Base-by-base conservation (phyloP, 2,797 vertebrate species). In the Enoplosus armatus region DNA sequence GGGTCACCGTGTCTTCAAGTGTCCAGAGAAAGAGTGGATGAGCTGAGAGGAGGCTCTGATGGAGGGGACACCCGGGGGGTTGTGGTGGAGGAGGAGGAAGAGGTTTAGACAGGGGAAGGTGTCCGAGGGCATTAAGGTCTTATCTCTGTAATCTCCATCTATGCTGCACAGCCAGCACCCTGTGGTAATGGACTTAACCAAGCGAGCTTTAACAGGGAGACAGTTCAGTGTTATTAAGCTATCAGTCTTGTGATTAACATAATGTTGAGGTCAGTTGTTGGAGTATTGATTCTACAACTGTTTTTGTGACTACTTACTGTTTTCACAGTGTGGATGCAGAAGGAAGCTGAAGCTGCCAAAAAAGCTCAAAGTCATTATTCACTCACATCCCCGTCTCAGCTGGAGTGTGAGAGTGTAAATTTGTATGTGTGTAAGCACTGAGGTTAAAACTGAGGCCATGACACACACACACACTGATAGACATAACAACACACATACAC, bases 121-220 rank as follows among this genome's bases (percentile, higher is more conserved):
- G 87, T 90, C 83, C 87, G 56, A 89, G 87, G 91, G 92, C 89
- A 93, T 93, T 86, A 92, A 89, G 72, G 77, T 92, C 80, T 95
- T 94, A 94, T 79, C 82, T 76, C 45, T 78, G 62, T 96, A 96
- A 96, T 95, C 92, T 89, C 53, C 31, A 92, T 90, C 77, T 90
- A 84, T 90, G 79, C 92, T 93, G 92, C 85, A 94, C 92, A 83
- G 90, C 66, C 84, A 92, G 67, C 85, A 94, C 15, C 84, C 87
- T 90, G 64, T 76, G 87, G 72, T 95, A 91, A 95, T 91, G 45
- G 87, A 93, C 61, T 93, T 93, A 93, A 74, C 41, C 1, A 8
- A 54, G 83, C 58, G 24, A 85, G 89, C 66, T 85, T 84, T 85
- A 76, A 82, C 69, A 83, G 72, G 48, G 54, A 67, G 65, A 83